Conservation (phyloP, 2,113 vertebrate genomes). For the Odontophorus gujanensis region DNA sequence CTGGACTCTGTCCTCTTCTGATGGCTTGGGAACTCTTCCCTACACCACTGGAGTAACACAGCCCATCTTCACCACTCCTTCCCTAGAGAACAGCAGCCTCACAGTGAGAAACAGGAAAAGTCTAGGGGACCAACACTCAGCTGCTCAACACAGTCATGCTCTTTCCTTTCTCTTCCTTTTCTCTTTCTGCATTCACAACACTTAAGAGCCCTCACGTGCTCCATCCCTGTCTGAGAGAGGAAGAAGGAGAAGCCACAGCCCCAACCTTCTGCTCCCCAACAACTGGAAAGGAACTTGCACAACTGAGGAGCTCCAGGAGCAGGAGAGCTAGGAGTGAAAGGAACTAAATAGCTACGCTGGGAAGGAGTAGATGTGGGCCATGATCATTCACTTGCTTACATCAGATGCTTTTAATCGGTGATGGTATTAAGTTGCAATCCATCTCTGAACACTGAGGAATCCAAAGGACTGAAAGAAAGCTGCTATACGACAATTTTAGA, state of each 20-base stretch:
- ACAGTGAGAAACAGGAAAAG: background rate
- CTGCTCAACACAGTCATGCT: background rate
- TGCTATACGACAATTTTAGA: background rate
- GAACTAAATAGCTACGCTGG: background rate
- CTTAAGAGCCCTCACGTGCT: background rate
- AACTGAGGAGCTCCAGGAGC: background rate
- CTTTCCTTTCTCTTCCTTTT: background rate
- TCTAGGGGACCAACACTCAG: accelerated
- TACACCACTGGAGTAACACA: background rate
- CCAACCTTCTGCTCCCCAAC: background rate
- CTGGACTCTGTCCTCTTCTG: background rate
- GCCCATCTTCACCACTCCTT: background rate
- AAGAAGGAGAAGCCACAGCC: background rate
- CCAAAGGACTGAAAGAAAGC: background rate
- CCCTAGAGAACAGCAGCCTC: background rate
- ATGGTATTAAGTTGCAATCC: background rate
- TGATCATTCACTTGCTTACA: background rate
- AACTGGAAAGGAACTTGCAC: background rate
- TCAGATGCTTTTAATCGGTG: background rate
- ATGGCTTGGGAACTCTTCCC: background rate
- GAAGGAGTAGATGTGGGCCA: background rate
- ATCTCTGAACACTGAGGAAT: background rate
- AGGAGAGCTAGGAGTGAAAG: background rate
- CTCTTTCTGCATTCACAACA: background rate
- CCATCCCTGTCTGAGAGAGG: accelerated